Evolutionary conservation across 2,797 vertebrate species (phyloP).

Genomic region (Vespertilio murinus): DNA sequence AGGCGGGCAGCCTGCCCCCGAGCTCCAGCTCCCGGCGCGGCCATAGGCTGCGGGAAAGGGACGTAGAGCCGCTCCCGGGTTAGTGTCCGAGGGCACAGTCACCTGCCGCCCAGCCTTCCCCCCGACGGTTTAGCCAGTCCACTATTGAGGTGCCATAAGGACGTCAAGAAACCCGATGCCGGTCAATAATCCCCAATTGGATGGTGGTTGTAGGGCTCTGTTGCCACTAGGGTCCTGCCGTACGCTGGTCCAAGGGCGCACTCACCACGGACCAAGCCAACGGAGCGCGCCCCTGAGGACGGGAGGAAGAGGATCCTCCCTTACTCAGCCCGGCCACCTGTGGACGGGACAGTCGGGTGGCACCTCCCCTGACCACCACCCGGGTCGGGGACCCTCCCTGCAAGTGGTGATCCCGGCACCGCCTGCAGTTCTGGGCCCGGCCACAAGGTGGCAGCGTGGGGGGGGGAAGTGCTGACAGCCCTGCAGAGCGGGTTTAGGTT

Average conservation of each 20-base stretch:
- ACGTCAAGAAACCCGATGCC: neutral
- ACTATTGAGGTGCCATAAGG: neutral
- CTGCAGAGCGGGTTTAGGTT: neutral
- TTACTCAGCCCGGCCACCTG: neutral
- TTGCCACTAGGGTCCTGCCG: neutral
- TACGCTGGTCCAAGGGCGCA: rapidly evolving
- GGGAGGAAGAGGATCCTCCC: neutral
- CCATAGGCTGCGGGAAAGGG: neutral
- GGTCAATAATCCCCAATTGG: neutral
- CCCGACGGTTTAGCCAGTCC: neutral
- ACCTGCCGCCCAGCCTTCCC: neutral
- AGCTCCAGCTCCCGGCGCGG: neutral
- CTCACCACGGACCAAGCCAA: neutral
- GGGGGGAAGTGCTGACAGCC: neutral
- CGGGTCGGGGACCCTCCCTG: neutral
- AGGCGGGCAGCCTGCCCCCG: too few species aligned
- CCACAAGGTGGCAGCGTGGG: conserved; percentile 66
- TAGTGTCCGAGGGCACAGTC: neutral
- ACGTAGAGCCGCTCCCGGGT: neutral
- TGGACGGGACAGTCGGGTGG: neutral
- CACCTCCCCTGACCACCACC: neutral
- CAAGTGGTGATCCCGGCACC: neutral
- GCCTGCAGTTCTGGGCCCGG: neutral
- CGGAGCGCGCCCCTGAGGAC: neutral
- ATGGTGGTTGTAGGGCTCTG: neutral